Base-by-base conservation (phyloP, 30 jellyfish, hydroid and myxozoan genomes). In the Chrysaora quinquecirrha region DNA sequence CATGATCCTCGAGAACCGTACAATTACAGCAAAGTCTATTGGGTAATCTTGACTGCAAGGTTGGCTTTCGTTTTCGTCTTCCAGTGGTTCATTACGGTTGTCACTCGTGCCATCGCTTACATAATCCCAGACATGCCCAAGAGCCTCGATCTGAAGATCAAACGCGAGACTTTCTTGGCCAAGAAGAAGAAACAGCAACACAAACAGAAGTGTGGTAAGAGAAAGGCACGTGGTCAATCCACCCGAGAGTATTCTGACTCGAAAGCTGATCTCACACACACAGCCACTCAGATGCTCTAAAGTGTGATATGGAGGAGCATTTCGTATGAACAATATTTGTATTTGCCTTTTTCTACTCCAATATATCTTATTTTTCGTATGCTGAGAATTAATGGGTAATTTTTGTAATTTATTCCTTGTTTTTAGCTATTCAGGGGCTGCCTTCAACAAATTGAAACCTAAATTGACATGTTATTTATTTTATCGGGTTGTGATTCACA, bases 81-180 rank as follows among this genome's bases (percentile, higher is more conserved):
- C 96, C 99, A 94, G 56, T 91, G 96, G 88, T 66, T 94, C 72
- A 95, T 94, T 27, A 85, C 93, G 25, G 86, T 82, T 32, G 64
- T 84, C 49, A 74, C 89, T 16, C 68, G 84, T 29, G 90, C 78
- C 30, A 75, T 94, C 6, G 99, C 94, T 4, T 83, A 80, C 79
- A 38, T 83, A 62, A 74, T 94, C 30, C 99, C 99, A 1, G 99
- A 94, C 76, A 81, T 94, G 85, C 99, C 99, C 11, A 87, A 84
- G 84, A 56, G 80, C 65, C 93, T 94, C 84, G 91, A 82, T 11
- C 64, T 94, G 82, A 94, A 88, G 76, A 88, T 94, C 78, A 94
- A 94, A 76, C 97, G 99, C 29, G 99, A 94, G 73, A 71, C 65
- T 35, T 88, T 63, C 88, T 70, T 94, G 29, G 96, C 97, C 46